Conservation (phyloP, 2,797 vertebrate species). For the Euphonia xanthogaster region DNA sequence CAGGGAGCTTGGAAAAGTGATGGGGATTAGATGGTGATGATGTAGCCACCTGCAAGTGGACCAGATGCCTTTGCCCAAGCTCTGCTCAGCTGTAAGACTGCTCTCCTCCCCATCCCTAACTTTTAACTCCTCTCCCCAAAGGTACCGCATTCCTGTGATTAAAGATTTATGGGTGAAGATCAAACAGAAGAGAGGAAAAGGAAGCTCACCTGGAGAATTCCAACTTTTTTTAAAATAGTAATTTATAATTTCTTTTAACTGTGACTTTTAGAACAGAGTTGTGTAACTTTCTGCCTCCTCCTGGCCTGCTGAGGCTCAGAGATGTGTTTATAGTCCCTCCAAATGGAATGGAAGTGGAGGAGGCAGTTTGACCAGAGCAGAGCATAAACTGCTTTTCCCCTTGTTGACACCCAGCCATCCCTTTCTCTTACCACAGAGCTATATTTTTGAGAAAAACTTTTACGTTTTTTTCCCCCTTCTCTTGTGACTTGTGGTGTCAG, state of each 20-base stretch:
- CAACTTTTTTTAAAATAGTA: not conserved
- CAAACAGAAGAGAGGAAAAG: conserved; percentile 38
- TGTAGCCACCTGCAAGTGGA: conserved; percentile 11
- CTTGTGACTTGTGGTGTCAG: conserved; percentile 32
- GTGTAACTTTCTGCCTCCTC: conserved; percentile 12
- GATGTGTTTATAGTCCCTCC: not conserved
- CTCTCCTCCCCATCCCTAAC: conserved; percentile 23
- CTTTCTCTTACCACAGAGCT: conserved; percentile 45
- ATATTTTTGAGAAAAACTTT: conserved; percentile 68
- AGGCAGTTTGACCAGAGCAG: not conserved
- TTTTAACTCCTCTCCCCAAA: conserved; percentile 53
- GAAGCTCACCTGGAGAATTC: conserved; percentile 38
- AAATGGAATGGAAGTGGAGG: not conserved
- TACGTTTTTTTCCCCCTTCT: not conserved
- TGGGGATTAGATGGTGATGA: conserved; percentile 7
- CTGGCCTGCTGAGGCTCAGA: not conserved
- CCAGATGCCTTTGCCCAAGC: not conserved
- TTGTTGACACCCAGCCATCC: not conserved
- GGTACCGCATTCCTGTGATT: conserved; percentile 45
- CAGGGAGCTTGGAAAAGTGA: not conserved
- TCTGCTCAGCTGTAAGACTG: conserved; percentile 31
- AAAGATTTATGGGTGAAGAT: conserved; percentile 53
- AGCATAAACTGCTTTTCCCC: not conserved
- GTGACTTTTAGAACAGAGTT: conserved; percentile 57
- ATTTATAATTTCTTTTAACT: conserved; percentile 67